Conservation (phyloP, 2,888 invertebrate species). For the Onchidella celtica region DNA sequence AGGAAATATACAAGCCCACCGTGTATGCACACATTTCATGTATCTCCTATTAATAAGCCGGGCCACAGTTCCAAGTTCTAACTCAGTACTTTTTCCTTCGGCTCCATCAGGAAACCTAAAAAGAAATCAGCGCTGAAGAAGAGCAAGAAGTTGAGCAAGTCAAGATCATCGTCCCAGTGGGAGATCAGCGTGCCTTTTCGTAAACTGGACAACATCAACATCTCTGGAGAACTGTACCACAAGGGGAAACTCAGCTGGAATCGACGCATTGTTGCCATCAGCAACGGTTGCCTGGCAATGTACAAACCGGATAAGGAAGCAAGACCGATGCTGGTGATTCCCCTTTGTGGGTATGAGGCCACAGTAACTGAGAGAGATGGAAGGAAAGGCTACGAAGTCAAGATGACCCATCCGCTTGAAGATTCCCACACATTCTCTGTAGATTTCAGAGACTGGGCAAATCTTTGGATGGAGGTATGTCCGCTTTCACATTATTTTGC, state of each 20-base stretch:
- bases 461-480: conserved; percentile 73
- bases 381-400: conserved; percentile 69
- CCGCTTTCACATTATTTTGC: background rate
- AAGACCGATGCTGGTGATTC: conserved; percentile 66
- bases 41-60: no score
- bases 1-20: no score
- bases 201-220: conserved; percentile 63
- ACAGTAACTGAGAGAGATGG: conserved; percentile 65
- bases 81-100: no score
- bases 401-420: conserved; percentile 66
- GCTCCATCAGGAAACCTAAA: conserved; percentile 61
- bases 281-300: conserved; percentile 65
- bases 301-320: conserved; percentile 73
- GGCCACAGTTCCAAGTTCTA: no score
- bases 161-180: conserved; percentile 62
- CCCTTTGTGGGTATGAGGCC: conserved; percentile 69
- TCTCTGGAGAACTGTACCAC: conserved; percentile 72
- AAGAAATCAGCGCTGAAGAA: conserved; percentile 60
- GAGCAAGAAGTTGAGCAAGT: conserved; percentile 55
- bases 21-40: no score
- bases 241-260: conserved; percentile 73
- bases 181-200: conserved; percentile 65
- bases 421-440: conserved; percentile 71
- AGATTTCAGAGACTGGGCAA: conserved; percentile 73
- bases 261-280: conserved; percentile 69